Base-by-base conservation (phyloP, 2,797 vertebrate genomes). In the Pangasius krempfi region DNA sequence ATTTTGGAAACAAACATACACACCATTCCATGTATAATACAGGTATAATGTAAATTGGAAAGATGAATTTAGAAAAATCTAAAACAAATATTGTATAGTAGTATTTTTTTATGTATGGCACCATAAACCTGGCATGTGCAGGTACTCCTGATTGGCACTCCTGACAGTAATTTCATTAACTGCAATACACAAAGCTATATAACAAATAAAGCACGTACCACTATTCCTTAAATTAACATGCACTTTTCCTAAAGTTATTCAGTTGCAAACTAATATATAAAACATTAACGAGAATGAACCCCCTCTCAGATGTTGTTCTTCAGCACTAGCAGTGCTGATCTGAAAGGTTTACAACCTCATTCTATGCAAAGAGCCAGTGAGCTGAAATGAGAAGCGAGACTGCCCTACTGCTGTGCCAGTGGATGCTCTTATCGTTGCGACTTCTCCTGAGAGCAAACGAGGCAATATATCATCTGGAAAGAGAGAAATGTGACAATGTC, bases 391-490 rank as follows among this genome's bases (percentile, higher is more conserved):
- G 82, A 86, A 62, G 80, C 47, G 22, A 33, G 33, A 30, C 54
- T 79, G 76, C 68, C 52, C 30, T 86, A 88, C 70, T 78, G 88
- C 87, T 87, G 91, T 73, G 84, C 58, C 80, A 73, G 68, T 73
- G 64, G 87, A 83, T 86, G n/a, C 84, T 58, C 88, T 89, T 90
- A 90, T 91, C 88, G 27, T 62, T 89, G 64, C 16, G 33, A 75
- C 79, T 83, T 91, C 70, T 88, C 44, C 22, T 80, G 33, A 85
- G 85, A 91, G 79, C 58, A 90, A 85, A 84, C n/a, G 79, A 86
- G 78, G 84, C 56, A 78, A 92, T 91, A 88, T 40, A 91, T 92
- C 90, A 91, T 89, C 70, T 22, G 60, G 72, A 84, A 86, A 64
- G 70, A 86, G 72, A 81, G 50, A 75, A 88, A 89, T 82, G 76